phyloP scores from a whole-genome alignment of 2,113 vertebrate genomes.

The Tauraco erythrolophus region DNA sequence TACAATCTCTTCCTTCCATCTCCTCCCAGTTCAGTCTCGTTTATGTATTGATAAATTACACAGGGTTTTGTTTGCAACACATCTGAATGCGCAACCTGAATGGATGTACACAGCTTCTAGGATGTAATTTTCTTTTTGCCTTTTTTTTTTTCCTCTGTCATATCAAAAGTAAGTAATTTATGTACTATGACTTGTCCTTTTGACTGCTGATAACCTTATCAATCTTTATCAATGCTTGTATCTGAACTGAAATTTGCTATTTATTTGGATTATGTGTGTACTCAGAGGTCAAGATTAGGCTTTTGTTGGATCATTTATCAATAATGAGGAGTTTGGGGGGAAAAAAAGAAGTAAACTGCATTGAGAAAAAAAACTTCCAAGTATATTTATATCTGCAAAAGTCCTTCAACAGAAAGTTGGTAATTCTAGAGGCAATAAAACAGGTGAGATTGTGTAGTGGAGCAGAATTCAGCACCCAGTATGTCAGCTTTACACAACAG shows the following conservation, averaged over 20 bases:
- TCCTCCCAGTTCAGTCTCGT: neutral
- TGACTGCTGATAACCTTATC: slow-evolving; percentile 7
- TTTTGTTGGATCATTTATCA: slow-evolving; percentile 2
- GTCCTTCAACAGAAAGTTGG: slow-evolving; percentile 6
- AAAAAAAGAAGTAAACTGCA: neutral
- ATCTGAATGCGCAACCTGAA: neutral
- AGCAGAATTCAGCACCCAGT: slow-evolving; percentile 34
- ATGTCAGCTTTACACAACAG: slow-evolving; percentile 60
- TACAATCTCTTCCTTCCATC: neutral
- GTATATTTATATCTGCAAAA: slow-evolving; percentile 37
- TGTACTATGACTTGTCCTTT: slow-evolving; percentile 10
- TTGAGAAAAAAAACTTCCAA: slow-evolving; percentile 2
- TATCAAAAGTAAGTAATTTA: slow-evolving; percentile 34
- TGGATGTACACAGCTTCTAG: neutral
- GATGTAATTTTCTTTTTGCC: neutral
- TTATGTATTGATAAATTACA: neutral
- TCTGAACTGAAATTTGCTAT: neutral
- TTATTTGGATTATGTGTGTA: neutral
- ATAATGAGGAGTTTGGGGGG: neutral
- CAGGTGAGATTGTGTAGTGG: slow-evolving; percentile 48
- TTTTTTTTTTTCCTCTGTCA: neutral
- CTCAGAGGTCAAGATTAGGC: neutral
- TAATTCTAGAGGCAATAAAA: slow-evolving; percentile 49
- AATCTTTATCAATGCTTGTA: neutral
- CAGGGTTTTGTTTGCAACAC: rapidly evolving